Conservation (phyloP, 2,888 invertebrate species). For the Cephalotes varians region DNA sequence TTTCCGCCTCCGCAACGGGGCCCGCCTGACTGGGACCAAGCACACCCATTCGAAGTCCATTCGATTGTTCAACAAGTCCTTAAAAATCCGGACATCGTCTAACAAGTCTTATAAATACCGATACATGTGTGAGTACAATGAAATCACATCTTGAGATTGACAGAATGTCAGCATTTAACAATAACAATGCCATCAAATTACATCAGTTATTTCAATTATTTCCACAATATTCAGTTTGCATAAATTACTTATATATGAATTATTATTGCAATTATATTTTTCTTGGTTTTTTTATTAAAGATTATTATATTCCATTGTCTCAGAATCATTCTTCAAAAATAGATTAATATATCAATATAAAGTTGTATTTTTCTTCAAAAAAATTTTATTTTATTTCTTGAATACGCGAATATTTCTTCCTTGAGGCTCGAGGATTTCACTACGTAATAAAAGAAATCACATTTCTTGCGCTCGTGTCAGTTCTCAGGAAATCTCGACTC, state of each 20-base stretch:
- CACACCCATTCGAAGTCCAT: slow-evolving; percentile 71
- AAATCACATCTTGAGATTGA: slow-evolving; percentile 24
- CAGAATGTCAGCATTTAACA: background rate
- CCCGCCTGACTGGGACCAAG: slow-evolving; percentile 78
- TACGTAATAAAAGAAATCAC: background rate
- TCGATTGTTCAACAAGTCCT: slow-evolving; percentile 70
- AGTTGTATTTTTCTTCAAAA: background rate
- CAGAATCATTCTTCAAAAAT: background rate
- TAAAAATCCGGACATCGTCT: slow-evolving; percentile 51
- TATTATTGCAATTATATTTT: background rate
- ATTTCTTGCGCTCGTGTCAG: background rate
- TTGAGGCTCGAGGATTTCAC: background rate
- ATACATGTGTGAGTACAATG: background rate
- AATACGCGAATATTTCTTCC: background rate
- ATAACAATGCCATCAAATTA: background rate
- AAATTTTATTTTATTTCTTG: background rate
- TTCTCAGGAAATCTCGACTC: slow-evolving; percentile 9
- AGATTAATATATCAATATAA: background rate
- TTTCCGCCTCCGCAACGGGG: slow-evolving; percentile 76
- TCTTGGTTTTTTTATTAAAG: background rate
- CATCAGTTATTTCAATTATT: background rate
- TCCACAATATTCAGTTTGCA: background rate
- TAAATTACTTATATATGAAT: background rate
- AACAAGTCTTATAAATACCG: slow-evolving; percentile 44
- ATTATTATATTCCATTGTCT: background rate